Base-by-base conservation (phyloP, 1,140 invertebrate species). In the Drosophila melanica region DNA sequence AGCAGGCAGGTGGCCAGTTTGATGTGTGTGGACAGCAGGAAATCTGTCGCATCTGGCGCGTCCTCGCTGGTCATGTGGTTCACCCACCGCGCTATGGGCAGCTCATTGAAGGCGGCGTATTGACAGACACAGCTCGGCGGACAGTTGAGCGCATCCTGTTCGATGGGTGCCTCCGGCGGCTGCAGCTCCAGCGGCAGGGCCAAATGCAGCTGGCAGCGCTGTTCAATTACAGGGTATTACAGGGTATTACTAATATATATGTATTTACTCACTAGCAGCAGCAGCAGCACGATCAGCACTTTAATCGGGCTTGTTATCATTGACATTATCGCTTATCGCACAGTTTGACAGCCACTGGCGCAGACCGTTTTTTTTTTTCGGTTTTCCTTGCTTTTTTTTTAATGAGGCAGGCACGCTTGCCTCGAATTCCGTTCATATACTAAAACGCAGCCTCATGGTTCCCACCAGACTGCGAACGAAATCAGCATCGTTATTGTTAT, bases 1-100 rank as follows among this genome's bases (percentile, higher is more conserved):
- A 95, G 75, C 23, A 95, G 92, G 55, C 94, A 95, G 3, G 93
- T 95, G 27, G 93, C 94, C 18, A 94, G 92, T 78, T 93, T 93
- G 4, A 94, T 78, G 20, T 94, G 86, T 14, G 82, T 64, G 57
- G 92, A 84, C n/a, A 90, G 72, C 30, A 91, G 59, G 12, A 63
- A 62, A 27, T 76, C 73, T 1, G 90, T 64, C 10, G 53, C 45
- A 12, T 90, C 67, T n/a, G 73, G 69, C 10, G 12, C n/a, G 44
- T 54, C 18, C 14, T 30, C 81, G 11, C 23, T 60, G 50, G 76
- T 68, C 73, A 84, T 80, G 44, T 92, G 78, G 59, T 93, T 90
- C 65, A 93, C 92, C 89, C 93, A 93, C 68, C 92, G 82, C 37
- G 92, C 85, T 55, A 94, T 93, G 18, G 93, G 79, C 35, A 93